Conservation (phyloP, 2,888 invertebrate species). For the Cheilosia urbana region DNA sequence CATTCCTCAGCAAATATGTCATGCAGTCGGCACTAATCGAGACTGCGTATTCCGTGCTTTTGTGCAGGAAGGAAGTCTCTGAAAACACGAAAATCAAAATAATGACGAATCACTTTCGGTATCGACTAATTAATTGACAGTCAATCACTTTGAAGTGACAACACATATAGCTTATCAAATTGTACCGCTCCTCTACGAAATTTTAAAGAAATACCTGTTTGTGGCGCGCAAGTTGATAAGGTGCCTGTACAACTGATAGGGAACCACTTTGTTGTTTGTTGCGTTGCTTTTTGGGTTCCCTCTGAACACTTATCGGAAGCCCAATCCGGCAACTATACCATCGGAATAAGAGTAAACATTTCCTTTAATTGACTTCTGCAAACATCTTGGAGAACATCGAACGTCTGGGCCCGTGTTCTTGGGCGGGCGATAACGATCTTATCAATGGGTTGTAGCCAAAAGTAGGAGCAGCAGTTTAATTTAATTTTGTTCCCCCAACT, state of each 20-base stretch:
- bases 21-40: background rate
- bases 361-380: conserved; percentile 70
- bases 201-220: conserved; percentile 21
- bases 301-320: conserved; percentile 53
- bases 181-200: conserved; percentile 5
- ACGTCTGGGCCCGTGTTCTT: conserved; percentile 32
- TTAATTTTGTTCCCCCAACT: background rate
- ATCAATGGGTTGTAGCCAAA: conserved; percentile 46
- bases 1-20: background rate
- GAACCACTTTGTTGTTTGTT: conserved; percentile 54
- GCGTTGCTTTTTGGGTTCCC: background rate
- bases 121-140: conserved; percentile 64
- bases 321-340: conserved; percentile 44
- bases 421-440: conserved; percentile 49
- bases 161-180: conserved; percentile 37
- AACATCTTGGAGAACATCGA: conserved; percentile 55
- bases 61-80: background rate
- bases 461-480: conserved; percentile 38
- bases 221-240: conserved; percentile 50
- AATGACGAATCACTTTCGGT: background rate
- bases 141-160: conserved; percentile 56
- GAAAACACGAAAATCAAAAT: background rate
- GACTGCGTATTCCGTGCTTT: background rate
- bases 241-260: conserved; percentile 23
- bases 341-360: conserved; percentile 59